A percentile compares a stretch with the other conserved stretches of the same genome.
These are phyloP conservation scores for Sepiola atlantica DNA, from an alignment of 2,888 invertebrate species.

Conservation along the genomic window DNA sequence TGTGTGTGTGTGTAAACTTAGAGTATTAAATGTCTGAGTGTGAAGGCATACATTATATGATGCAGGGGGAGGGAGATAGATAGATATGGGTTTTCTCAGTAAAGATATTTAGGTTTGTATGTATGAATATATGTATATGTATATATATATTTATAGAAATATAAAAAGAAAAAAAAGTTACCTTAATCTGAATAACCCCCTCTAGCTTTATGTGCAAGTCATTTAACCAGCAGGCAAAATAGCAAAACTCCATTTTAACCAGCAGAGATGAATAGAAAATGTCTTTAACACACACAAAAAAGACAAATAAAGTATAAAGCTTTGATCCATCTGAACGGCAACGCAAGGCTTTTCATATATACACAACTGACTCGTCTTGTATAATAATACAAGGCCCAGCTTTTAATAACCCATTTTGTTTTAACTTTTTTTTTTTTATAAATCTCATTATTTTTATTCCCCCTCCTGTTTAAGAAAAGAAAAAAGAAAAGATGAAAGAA, in stretches of 20 bases:
- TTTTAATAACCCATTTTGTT: neutral
- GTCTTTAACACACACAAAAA: neutral
- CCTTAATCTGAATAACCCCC: neutral
- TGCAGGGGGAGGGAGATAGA: too few relatives aligned
- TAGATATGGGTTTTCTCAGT: neutral
- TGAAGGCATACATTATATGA: too few relatives aligned
- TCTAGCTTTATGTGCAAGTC: neutral
- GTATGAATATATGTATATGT: neutral
- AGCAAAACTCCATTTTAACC: neutral
- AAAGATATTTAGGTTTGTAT: neutral
- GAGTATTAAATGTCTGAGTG: too few relatives aligned
- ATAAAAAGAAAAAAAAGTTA: neutral
- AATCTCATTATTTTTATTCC: neutral
- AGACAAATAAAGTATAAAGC: neutral
- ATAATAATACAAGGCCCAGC: neutral
- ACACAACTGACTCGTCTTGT: neutral
- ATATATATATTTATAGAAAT: neutral
- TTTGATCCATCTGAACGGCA: neutral
- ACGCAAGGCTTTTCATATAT: neutral
- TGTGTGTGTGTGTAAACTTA: too few relatives aligned
- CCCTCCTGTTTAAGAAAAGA: neutral
- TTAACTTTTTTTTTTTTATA: neutral
- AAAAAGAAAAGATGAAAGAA: neutral
- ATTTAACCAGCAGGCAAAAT: neutral
- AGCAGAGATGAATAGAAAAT: neutral